Conservation (phyloP, 2,113 vertebrate species). For the Speoplatyrhinus poulsoni region DNA sequence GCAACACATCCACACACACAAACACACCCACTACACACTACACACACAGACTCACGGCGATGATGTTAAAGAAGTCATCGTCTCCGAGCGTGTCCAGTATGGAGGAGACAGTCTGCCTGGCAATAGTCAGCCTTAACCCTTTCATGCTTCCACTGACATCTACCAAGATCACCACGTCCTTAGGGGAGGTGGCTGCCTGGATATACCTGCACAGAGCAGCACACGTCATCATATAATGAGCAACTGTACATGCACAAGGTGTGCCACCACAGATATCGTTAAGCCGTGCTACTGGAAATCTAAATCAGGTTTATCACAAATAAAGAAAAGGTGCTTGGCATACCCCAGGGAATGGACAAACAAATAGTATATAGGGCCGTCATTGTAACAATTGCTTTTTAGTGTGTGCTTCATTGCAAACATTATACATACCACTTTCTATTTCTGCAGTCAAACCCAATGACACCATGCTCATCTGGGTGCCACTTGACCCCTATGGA, state of each 20-base stretch:
- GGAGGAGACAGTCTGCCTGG: constrained; percentile 94
- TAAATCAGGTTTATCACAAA: no score
- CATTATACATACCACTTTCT: constrained; percentile 87
- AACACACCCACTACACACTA: not conserved
- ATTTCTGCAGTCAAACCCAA: constrained; percentile 98
- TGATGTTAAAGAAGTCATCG: constrained; percentile 98
- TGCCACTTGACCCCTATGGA: constrained; percentile 94
- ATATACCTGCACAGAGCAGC: constrained; percentile 86
- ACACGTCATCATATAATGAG: not conserved
- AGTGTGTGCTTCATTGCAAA: no score
- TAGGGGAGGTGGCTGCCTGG: constrained; percentile 97
- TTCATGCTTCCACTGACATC: constrained; percentile 99
- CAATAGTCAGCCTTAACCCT: constrained; percentile 94
- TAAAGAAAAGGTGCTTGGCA: not conserved
- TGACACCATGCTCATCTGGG: constrained; percentile 96
- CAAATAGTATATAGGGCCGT: no score
- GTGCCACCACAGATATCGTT: no score
- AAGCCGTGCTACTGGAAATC: no score
- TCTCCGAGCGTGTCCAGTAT: constrained; percentile 98
- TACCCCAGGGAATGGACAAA: not conserved
- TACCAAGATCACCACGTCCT: constrained; percentile 95
- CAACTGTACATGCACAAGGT: no score
- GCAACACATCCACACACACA: constrained; percentile 7
- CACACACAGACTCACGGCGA: constrained; percentile 81
- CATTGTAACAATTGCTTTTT: no score